Evolutionary conservation across 2,888 invertebrate species (phyloP).

Genomic region (Cantharis flavilabris): DNA sequence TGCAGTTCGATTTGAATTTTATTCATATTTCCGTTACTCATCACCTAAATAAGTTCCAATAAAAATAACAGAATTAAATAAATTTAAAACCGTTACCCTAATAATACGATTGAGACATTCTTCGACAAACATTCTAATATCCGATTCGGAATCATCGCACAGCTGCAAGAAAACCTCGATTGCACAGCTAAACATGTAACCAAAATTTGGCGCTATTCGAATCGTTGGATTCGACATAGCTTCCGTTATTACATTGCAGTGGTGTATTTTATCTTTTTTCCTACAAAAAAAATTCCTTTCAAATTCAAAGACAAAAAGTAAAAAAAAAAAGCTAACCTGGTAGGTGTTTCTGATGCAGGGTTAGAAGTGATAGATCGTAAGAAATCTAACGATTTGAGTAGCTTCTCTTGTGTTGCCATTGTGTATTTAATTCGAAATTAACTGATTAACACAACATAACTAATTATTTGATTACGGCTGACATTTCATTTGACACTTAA

Average conservation of each 20-base stretch:
- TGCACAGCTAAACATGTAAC: constrained; percentile 69
- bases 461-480: neutral
- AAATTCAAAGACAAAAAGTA: neutral
- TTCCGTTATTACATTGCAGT: constrained; percentile 74
- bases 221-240: constrained; percentile 68
- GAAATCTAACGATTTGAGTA: constrained; percentile 52
- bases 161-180: constrained; percentile 72
- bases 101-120: constrained; percentile 81
- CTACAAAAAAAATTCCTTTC: constrained; percentile 52
- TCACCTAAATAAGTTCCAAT: constrained; percentile 49
- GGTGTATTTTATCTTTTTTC: constrained; percentile 76
- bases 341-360: constrained; percentile 37
- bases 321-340: constrained; percentile 29
- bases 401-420: constrained; percentile 55
- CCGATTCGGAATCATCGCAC: constrained; percentile 78
- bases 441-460: neutral
- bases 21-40: constrained; percentile 70
- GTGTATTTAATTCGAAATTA: neutral
- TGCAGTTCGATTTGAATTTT: constrained; percentile 81
- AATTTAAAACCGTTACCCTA: constrained; percentile 54
- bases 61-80: neutral
- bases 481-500: neutral
- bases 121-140: constrained; percentile 79
- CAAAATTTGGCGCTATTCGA: constrained; percentile 65
- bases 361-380: constrained; percentile 41